phyloP scores from a whole-genome alignment of 2,113 vertebrate genomes.

The Etia nguti region DNA sequence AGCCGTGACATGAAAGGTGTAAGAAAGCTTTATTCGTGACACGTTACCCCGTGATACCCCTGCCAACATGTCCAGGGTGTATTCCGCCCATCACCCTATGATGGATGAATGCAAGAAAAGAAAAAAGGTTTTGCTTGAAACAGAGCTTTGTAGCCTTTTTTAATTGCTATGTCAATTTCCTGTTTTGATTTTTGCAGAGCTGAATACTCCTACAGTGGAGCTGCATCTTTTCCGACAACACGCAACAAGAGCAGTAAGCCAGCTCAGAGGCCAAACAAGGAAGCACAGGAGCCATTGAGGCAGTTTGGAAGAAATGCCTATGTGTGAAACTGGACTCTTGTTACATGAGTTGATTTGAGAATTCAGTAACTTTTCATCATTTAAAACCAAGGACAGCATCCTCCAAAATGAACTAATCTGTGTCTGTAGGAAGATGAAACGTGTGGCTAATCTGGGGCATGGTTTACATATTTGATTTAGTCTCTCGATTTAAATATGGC shows the following conservation, averaged over 20 bases:
- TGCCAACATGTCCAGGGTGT: no score
- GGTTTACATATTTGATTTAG: neutral
- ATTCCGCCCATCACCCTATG: no score
- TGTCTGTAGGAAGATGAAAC: neutral
- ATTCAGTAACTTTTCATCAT: neutral
- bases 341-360: neutral
- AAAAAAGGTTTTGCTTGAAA: neutral
- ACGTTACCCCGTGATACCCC: no score
- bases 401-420: neutral
- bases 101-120: neutral
- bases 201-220: conserved; percentile 75
- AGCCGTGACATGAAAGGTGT: no score
- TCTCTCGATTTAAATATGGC: neutral
- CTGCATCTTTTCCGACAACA: conserved; percentile 72
- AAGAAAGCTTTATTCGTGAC: no score
- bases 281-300: conserved; percentile 14
- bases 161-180: neutral
- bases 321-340: conserved; percentile 47
- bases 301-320: conserved; percentile 75
- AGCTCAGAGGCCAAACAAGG: conserved; percentile 41
- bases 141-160: neutral
- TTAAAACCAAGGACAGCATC: neutral
- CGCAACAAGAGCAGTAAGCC: conserved; percentile 69
- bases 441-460: neutral
- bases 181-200: conserved; percentile 24